phyloP scores from a whole-genome alignment of 2,113 vertebrate species.

The Dasyprocta punctata region DNA sequence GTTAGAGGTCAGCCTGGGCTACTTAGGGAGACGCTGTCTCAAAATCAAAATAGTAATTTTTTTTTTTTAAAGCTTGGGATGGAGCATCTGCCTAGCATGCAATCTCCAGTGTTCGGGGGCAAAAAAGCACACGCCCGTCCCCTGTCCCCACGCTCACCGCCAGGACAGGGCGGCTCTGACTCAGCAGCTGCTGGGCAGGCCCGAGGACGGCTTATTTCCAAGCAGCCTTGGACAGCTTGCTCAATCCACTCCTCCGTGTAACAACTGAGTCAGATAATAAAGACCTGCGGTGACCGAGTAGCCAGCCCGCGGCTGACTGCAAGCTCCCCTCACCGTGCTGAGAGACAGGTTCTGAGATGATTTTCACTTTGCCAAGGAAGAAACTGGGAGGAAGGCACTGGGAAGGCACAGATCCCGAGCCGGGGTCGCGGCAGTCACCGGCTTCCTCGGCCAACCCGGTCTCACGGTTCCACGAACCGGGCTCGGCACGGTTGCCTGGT shows the following conservation, averaged over 20 bases:
- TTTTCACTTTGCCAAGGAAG: neutral
- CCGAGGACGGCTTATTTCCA: neutral
- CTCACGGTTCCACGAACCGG: neutral
- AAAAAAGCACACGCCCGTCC: neutral
- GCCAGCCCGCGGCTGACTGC: neutral
- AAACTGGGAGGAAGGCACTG: neutral
- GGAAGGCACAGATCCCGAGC: rapidly evolving
- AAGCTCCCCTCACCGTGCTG: rapidly evolving
- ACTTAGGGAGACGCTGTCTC: neutral
- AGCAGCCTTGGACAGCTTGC: too few relatives aligned
- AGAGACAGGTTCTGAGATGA: neutral
- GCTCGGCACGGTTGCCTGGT: neutral
- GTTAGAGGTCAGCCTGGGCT: neutral
- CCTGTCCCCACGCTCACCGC: neutral
- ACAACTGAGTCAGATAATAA: neutral
- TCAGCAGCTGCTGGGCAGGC: too few relatives aligned
- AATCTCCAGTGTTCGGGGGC: neutral
- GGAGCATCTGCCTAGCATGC: neutral
- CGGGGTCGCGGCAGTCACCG: rapidly evolving
- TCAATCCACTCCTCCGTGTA: too few relatives aligned
- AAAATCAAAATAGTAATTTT: neutral
- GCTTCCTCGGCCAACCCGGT: neutral
- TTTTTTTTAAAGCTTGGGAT: neutral
- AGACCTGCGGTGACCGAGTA: rapidly evolving
- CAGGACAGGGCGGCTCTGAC: neutral